A percentile compares a stretch with the other conserved stretches of the same genome.
Conservation (phyloP, 2,888 invertebrate species). For the Andrena marginata region DNA sequence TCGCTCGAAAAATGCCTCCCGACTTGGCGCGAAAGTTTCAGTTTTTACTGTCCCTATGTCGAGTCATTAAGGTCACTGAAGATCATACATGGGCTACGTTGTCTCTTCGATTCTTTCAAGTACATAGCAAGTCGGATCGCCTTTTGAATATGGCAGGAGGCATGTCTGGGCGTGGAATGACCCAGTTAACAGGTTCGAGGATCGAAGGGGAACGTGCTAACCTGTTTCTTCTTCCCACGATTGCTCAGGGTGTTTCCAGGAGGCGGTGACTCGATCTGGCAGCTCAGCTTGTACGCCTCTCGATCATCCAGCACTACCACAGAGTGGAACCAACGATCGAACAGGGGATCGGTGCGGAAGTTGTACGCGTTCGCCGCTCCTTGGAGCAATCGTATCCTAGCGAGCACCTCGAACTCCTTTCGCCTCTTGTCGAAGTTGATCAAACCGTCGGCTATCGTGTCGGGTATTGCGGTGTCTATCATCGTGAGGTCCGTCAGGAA, state of each 20-base stretch:
- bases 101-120: neutral
- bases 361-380: constrained; percentile 98
- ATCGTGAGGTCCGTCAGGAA: constrained; percentile 99
- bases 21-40: neutral
- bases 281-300: constrained; percentile 95
- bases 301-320: constrained; percentile 96
- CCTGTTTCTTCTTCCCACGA: constrained; percentile 81
- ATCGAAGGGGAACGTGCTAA: constrained; percentile 52
- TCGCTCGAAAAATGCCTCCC: neutral
- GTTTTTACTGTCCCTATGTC: neutral
- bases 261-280: constrained; percentile 92
- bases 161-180: neutral
- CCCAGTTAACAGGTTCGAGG: constrained; percentile 15
- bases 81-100: neutral
- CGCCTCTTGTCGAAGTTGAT: constrained; percentile 99
- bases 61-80: neutral
- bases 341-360: constrained; percentile 93
- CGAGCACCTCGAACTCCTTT: constrained; percentile 99
- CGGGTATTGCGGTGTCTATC: constrained; percentile 98
- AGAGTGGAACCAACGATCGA: constrained; percentile 98
- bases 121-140: no score
- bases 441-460: constrained; percentile 92
- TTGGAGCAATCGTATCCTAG: constrained; percentile 98
- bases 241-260: constrained; percentile 80
- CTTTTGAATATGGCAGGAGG: neutral